Evolutionary conservation across 2,113 vertebrate species (phyloP).

Genomic region (Carollia perspicillata): DNA sequence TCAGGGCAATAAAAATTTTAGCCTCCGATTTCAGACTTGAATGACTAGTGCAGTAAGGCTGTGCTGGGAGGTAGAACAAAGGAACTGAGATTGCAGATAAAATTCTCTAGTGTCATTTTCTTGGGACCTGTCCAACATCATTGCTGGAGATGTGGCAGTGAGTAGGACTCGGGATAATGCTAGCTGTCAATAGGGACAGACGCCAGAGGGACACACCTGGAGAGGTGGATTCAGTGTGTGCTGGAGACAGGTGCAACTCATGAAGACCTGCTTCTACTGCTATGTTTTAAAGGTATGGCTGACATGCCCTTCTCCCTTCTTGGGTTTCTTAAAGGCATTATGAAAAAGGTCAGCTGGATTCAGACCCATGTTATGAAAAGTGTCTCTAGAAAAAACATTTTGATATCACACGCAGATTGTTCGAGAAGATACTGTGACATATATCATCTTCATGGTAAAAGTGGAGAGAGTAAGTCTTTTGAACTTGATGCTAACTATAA

Average conservation of each 20-base stretch:
- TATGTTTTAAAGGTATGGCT: too few species aligned
- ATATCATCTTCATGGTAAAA: neutral
- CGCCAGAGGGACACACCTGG: neutral
- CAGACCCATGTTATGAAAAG: neutral
- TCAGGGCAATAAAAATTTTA: neutral
- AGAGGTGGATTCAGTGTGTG: neutral
- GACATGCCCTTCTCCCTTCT: neutral
- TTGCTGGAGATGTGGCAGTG: neutral
- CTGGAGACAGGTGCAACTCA: neutral
- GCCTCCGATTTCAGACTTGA: neutral
- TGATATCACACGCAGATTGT: neutral
- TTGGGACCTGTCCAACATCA: neutral
- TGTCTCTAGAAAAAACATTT: neutral
- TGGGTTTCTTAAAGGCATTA: neutral
- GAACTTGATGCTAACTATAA: neutral
- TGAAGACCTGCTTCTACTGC: neutral
- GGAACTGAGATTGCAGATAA: neutral
- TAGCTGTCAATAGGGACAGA: neutral
- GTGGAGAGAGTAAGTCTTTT: neutral
- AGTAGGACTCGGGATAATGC: neutral
- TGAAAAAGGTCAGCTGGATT: neutral
- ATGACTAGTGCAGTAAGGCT: neutral
- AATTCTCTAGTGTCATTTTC: neutral
- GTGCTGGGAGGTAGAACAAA: neutral
- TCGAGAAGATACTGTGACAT: neutral